These are phyloP conservation scores for Patella pellucida DNA, from an alignment of 2,888 invertebrate species.

Conservation along the genomic window DNA sequence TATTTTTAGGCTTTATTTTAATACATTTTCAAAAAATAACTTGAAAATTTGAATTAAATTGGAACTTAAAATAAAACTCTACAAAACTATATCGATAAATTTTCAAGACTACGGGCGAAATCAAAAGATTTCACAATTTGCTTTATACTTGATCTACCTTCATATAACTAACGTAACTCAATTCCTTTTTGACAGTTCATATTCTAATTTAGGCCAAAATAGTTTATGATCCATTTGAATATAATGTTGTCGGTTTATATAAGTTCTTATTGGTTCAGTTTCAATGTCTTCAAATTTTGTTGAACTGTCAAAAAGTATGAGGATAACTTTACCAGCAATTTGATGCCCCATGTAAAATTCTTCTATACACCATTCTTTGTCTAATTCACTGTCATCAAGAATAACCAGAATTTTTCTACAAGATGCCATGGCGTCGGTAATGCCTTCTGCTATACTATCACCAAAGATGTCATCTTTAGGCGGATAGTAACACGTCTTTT, in stretches of 20 bases:
- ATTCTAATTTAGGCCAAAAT: not conserved
- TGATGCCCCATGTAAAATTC: not conserved
- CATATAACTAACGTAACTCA: too few species aligned
- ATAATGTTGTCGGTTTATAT: not conserved
- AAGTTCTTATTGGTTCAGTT: not conserved
- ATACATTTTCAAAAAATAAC: too few species aligned
- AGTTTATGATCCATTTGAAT: not conserved
- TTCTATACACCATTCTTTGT: not conserved
- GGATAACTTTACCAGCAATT: not conserved
- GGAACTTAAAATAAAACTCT: too few species aligned
- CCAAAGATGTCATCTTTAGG: not conserved
- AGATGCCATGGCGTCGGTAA: not conserved
- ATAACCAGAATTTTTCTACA: not conserved
- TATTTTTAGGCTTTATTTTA: too few species aligned
- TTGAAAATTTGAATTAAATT: too few species aligned
- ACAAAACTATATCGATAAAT: too few species aligned
- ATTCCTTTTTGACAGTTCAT: not conserved
- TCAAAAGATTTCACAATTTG: too few species aligned
- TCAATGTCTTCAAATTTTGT: not conserved
- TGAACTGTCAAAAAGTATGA: not conserved
- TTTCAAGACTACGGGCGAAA: too few species aligned
- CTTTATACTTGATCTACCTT: too few species aligned
- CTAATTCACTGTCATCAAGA: not conserved
- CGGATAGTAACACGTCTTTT: not conserved
- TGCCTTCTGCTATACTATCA: not conserved